Base-by-base conservation (phyloP, 37 sponge, comb jelly and placozoan genomes). In the Eunapius fragilis region DNA sequence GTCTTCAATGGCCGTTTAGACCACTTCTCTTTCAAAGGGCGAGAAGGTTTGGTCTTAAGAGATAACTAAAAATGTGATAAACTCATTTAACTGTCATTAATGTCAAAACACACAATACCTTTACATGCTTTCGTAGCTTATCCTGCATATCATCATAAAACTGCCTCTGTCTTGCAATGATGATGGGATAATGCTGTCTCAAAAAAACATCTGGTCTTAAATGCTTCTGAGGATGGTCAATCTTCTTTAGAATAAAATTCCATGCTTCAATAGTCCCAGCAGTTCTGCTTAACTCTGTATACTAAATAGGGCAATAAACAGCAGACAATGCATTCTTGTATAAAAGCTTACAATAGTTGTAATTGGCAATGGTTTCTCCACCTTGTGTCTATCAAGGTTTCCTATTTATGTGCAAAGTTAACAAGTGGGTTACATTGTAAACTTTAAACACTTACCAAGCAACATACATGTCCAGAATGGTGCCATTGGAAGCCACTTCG, bases 241-340 rank as follows among this genome's bases (percentile, higher is more conserved):
- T 75, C n/a, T 31, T 75, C 33, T 75, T 75, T 32, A 75, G 35
- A 75, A 75, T 75, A 32, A 31, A 6, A 28, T 75, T 75, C 77
- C 77, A 75, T 34, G 77, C 77, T 32, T 75, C 77, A 75, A 28
- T 28, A 75, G 77, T 75, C 4, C 77, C 77, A 35, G 77, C 31
- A 17, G 77, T 75, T 34, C 77, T 41, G 6, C 41, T 41, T 41
- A 41, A 6, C 6, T 41, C 41, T 41, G 41, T 41, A 6, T 41
- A 9, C 41, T 41, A 28, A 25, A 25, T 10, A 10, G 30, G 71
- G 5, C 30, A 6, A 28, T 28, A 2, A 28, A 28, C 30, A 28
- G 71, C 71, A 70, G 2, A 70, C 26, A 70, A 31, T 5, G 9
- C 71, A 70, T 7, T 70, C 3, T 28, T 70, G 71, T 70, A 70